Conservation (phyloP, 1,140 invertebrate species). For the Glomeris maerens region DNA sequence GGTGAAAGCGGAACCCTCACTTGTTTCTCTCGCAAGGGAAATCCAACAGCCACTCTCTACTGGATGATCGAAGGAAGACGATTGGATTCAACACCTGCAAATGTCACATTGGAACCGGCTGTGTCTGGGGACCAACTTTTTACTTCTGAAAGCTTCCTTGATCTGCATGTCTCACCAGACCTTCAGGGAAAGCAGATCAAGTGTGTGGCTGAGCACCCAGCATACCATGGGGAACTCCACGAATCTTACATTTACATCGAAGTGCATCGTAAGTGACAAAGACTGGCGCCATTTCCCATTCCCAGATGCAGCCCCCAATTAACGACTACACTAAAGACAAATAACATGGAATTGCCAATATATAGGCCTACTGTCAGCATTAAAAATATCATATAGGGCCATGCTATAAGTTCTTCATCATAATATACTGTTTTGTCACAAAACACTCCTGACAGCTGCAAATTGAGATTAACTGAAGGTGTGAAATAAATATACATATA, state of each 20-base stretch:
- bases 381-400: too few species aligned
- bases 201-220: neutral
- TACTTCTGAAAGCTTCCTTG: neutral
- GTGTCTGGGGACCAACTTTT: neutral
- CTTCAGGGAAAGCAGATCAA: neutral
- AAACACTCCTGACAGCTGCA: too few species aligned
- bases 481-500: too few species aligned
- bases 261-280: neutral
- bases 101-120: neutral
- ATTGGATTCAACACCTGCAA: neutral
- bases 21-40: neutral
- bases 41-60: neutral
- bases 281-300: too few species aligned
- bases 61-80: neutral
- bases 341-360: too few species aligned
- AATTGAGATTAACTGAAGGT: too few species aligned
- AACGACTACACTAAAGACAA: too few species aligned
- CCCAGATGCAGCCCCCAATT: too few species aligned
- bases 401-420: too few species aligned
- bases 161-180: neutral
- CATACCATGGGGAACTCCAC: neutral
- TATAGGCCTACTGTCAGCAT: too few species aligned
- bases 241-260: neutral
- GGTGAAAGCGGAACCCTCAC: neutral
- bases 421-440: too few species aligned